Evolutionary conservation across 2,888 invertebrate genomes (phyloP).

Genomic region (Tetragonula carbonaria): DNA sequence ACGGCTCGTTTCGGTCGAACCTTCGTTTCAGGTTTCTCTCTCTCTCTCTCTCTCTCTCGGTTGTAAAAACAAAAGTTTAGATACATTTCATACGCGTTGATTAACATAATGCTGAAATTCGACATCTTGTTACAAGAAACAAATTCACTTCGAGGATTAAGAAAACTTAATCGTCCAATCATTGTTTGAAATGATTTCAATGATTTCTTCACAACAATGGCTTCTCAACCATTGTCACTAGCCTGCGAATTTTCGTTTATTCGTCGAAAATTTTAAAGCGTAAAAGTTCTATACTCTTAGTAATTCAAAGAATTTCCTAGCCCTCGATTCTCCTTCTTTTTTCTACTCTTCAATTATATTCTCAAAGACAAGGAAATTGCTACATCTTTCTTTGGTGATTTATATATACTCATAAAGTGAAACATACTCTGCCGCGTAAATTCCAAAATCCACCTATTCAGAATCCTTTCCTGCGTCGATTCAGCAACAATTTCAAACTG

Average conservation of each 20-base stretch:
- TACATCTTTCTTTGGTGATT: neutral
- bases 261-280: too few relatives aligned
- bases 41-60: neutral
- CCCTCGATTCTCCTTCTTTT: too few relatives aligned
- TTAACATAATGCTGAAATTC: neutral
- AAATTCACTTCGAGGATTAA: neutral
- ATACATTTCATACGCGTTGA: neutral
- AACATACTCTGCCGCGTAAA: neutral
- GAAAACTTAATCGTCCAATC: neutral
- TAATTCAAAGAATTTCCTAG: too few relatives aligned
- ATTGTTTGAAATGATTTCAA: neutral
- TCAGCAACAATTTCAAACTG: neutral
- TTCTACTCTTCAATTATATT: neutral
- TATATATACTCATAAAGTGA: neutral
- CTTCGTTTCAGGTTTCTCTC: constrained; percentile 29
- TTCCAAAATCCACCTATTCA: neutral
- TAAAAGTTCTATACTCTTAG: too few relatives aligned
- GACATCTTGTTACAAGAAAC: neutral
- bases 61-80: neutral
- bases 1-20: constrained; percentile 55
- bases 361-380: too few relatives aligned
- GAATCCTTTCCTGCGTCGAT: neutral
- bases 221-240: too few relatives aligned
- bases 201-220: neutral
- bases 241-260: too few relatives aligned